Conservation (phyloP, 2,113 vertebrate species). For the Gavia stellata region DNA sequence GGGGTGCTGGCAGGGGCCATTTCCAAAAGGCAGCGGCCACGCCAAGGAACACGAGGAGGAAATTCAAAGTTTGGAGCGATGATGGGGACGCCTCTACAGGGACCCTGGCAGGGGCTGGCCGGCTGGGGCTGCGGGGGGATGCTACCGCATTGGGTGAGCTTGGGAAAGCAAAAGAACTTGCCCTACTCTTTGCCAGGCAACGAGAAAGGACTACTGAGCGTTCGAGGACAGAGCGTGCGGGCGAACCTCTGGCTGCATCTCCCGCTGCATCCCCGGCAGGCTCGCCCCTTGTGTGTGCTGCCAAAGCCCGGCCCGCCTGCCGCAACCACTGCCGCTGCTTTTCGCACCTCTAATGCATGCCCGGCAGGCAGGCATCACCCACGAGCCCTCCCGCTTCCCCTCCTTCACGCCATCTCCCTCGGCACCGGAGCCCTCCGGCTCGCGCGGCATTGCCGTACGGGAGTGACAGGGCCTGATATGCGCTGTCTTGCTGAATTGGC, state of each 20-base stretch:
- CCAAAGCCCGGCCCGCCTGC: not conserved
- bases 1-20: not conserved
- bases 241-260: not conserved
- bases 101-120: not conserved
- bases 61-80: not conserved
- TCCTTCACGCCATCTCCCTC: not conserved
- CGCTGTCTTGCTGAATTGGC: not conserved
- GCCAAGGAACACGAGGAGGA: not conserved
- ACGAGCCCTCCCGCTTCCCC: not conserved
- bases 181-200: not conserved
- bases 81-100: not conserved
- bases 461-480: conserved; percentile 5
- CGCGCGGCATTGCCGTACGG: not conserved
- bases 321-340: not conserved
- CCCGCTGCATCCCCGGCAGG: accelerated
- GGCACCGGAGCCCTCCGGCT: not conserved
- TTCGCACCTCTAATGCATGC: not conserved
- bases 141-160: not conserved
- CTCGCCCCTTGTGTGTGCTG: not conserved
- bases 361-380: not conserved
- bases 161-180: not conserved
- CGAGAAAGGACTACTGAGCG: accelerated
- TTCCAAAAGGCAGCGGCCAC: not conserved
- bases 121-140: not conserved
- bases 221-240: accelerated